These are phyloP conservation scores for Cettia cetti DNA, from an alignment of 2,113 vertebrate species.

Conservation along the genomic window DNA sequence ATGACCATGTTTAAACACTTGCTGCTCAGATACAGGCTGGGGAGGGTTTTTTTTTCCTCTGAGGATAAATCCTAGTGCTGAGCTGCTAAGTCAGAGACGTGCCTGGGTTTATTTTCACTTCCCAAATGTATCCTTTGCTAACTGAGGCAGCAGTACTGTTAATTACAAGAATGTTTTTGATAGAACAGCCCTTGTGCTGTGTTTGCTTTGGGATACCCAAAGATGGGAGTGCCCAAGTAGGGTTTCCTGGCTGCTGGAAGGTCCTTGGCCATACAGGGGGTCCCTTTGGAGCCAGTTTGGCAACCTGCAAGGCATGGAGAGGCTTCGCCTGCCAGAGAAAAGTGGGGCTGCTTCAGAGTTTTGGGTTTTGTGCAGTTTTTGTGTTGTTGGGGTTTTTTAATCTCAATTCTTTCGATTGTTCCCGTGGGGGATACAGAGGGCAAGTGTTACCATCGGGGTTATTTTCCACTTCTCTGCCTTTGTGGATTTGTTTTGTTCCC, in stretches of 20 bases:
- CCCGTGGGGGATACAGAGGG: background rate
- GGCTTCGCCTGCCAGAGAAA: background rate
- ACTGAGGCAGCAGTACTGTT: background rate
- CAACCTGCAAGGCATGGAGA: background rate
- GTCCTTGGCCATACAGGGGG: fast-evolving
- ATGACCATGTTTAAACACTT: background rate
- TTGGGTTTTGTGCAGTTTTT: background rate
- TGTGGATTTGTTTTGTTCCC: background rate
- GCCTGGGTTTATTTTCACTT: background rate
- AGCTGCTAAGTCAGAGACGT: background rate
- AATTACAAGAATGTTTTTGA: background rate
- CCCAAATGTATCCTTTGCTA: background rate
- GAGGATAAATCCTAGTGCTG: background rate
- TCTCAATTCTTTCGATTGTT: background rate
- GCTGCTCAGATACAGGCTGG: background rate
- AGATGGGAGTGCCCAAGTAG: background rate
- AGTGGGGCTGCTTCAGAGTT: background rate
- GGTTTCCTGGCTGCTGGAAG: background rate
- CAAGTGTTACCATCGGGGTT: background rate
- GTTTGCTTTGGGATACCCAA: background rate
- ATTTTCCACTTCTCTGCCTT: background rate
- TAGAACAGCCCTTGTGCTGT: background rate
- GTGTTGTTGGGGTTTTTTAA: background rate
- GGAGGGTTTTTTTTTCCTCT: background rate
- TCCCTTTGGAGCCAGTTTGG: background rate